phyloP scores from a whole-genome alignment of 2,888 invertebrate species.

The Timema cristinae region DNA sequence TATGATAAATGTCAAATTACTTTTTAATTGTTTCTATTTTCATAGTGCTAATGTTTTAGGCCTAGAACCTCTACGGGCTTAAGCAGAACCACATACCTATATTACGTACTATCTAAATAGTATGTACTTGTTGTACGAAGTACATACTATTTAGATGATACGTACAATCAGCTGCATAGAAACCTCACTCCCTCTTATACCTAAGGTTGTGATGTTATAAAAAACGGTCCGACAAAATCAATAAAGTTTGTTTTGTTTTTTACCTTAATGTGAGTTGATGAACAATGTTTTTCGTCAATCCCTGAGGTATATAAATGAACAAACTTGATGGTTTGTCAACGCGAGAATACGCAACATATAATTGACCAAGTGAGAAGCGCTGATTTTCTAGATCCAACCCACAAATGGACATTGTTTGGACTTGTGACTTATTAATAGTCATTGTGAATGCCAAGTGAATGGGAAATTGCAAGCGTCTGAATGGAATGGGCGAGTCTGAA shows the following conservation, averaged over 20 bases:
- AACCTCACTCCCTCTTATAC: too few relatives aligned
- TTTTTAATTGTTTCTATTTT: too few relatives aligned
- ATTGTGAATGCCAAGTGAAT: conserved; percentile 32
- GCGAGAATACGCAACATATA: conserved; percentile 28
- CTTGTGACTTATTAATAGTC: conserved; percentile 34
- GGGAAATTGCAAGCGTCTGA: conserved; percentile 33
- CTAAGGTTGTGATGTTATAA: too few relatives aligned
- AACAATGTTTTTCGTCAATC: conserved; percentile 20
- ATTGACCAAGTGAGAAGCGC: conserved; percentile 32
- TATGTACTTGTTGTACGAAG: too few relatives aligned
- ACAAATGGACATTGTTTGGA: conserved; percentile 30
- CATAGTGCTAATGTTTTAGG: too few relatives aligned
- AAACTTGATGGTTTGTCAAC: conserved; percentile 20
- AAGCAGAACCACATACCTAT: too few relatives aligned
- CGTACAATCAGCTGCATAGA: too few relatives aligned
- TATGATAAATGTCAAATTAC: too few relatives aligned
- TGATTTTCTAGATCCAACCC: conserved; percentile 30
- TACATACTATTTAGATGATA: too few relatives aligned
- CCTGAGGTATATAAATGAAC: conserved; percentile 1
- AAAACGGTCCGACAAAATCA: too few relatives aligned
- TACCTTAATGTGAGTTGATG: conserved; percentile 9
- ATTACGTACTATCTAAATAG: too few relatives aligned
- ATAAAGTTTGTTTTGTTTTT: neutral
- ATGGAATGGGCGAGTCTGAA: conserved; percentile 31
- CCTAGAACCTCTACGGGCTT: too few relatives aligned